phyloP scores from a whole-genome alignment of 2,888 invertebrate genomes.

The Anthrax anthrax region DNA sequence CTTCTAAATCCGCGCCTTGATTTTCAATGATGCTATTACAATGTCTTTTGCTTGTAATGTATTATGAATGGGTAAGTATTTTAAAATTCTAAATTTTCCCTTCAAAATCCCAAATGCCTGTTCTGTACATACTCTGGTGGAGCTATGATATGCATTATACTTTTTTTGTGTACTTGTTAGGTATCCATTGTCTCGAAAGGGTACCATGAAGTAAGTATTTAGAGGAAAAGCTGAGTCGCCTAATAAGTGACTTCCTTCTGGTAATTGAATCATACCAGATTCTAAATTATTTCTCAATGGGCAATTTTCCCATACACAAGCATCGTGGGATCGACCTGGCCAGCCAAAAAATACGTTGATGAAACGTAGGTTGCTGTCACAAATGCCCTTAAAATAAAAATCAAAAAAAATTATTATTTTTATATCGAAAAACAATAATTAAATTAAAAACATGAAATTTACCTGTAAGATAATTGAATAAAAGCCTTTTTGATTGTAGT shows the following conservation, averaged over 20 bases:
- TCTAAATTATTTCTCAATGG: neutral
- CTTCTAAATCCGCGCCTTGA: no score
- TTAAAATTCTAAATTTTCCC: neutral
- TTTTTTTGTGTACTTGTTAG: neutral
- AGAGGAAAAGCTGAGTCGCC: neutral
- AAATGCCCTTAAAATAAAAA: no score
- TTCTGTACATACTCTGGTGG: neutral
- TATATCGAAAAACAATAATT: no score
- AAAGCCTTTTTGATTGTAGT: neutral
- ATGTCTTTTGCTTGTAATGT: no score
- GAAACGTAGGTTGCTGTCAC: no score
- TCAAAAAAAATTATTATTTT: no score
- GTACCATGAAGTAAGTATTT: neutral
- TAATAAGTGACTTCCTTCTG: neutral
- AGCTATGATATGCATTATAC: neutral
- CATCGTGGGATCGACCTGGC: neutral
- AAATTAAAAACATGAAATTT: no score
- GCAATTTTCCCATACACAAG: neutral
- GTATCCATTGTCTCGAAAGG: neutral
- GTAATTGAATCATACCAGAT: neutral
- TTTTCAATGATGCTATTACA: no score
- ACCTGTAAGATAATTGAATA: neutral
- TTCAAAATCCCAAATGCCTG: conserved; percentile 1
- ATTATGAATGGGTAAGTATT: no score
- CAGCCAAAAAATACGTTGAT: neutral